Evolutionary conservation across 2,888 invertebrate genomes (phyloP).

Genomic region (Camponotus fellah): DNA sequence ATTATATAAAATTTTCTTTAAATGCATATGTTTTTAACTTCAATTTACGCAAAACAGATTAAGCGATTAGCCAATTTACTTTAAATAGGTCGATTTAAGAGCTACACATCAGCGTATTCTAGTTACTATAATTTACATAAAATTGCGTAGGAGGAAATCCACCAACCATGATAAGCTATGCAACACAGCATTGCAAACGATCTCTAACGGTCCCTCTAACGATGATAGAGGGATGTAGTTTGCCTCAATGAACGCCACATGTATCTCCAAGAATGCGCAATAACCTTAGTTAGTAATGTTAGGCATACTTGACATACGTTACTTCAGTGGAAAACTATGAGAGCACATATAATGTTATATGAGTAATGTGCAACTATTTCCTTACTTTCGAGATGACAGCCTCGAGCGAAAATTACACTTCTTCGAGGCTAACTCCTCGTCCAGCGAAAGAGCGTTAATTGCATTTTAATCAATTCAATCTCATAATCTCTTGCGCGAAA

Average conservation of each 20-base stretch:
- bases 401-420: neutral
- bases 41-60: neutral
- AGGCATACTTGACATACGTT: constrained; percentile 21
- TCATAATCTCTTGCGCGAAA: neutral
- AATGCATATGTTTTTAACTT: neutral
- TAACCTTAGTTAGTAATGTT: constrained; percentile 30
- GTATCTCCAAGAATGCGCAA: constrained; percentile 40
- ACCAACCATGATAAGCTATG: constrained; percentile 25
- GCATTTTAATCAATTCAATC: neutral
- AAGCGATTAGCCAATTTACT: neutral
- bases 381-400: neutral
- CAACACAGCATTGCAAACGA: neutral
- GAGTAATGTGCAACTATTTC: constrained; percentile 19
- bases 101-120: neutral
- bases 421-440: neutral
- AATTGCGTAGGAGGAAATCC: neutral
- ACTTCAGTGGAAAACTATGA: constrained; percentile 20
- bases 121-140: constrained; percentile 31
- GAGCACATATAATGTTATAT: neutral
- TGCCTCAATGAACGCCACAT: constrained; percentile 27
- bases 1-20: neutral
- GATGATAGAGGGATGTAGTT: neutral
- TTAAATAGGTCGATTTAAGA: neutral
- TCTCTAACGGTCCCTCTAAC: neutral
- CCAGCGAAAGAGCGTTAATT: neutral